Evolutionary conservation across 2,797 vertebrate species (phyloP).

Genomic region (Vireo griseus): DNA sequence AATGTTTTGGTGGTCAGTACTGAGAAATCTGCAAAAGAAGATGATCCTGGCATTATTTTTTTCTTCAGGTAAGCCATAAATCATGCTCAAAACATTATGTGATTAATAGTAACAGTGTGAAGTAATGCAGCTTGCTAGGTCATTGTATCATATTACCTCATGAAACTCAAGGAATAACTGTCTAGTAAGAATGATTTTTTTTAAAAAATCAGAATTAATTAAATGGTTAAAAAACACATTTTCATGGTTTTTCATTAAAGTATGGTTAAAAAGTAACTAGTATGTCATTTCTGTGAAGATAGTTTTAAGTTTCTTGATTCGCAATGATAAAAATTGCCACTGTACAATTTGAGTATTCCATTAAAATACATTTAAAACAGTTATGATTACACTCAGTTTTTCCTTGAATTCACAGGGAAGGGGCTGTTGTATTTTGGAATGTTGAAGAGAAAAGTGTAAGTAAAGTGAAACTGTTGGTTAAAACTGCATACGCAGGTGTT

Average conservation of each 20-base stretch:
- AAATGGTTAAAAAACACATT: background rate
- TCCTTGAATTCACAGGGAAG: conserved; percentile 83
- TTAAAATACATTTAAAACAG: background rate
- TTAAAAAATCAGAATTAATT: background rate
- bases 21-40: conserved; percentile 81
- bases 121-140: background rate
- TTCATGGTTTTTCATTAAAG: background rate
- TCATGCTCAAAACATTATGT: background rate
- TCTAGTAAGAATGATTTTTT: background rate
- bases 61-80: conserved; percentile 87
- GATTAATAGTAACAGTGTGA: background rate
- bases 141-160: background rate
- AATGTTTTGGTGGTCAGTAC: conserved; percentile 89
- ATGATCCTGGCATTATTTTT: conserved; percentile 86
- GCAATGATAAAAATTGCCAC: background rate
- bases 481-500: background rate
- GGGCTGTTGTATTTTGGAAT: conserved; percentile 97
- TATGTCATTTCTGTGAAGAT: background rate
- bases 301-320: background rate
- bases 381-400: conserved; percentile 20
- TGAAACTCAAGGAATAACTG: conserved; percentile 17
- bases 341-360: background rate
- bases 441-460: conserved; percentile 92
- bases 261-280: background rate
- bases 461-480: conserved; percentile 42